Evolutionary conservation across 1,140 invertebrate genomes (phyloP).

Genomic region (Campoletis sonorensis): DNA sequence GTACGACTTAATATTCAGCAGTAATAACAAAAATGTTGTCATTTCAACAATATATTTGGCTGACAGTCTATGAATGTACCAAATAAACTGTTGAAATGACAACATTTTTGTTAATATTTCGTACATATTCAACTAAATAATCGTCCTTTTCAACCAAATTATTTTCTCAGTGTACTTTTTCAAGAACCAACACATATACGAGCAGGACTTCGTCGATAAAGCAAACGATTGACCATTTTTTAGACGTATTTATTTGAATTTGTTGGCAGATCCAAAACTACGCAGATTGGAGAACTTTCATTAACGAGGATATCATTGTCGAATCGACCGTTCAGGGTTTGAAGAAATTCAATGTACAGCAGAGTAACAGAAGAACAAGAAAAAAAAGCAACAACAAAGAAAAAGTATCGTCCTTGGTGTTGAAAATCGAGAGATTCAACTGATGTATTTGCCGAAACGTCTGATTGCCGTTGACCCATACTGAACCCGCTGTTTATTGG

Average conservation of each 20-base stretch:
- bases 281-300: neutral
- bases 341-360: neutral
- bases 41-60: too few species aligned
- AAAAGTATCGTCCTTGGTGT: neutral
- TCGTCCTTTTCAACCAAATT: too few species aligned
- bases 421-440: neutral
- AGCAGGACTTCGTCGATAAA: neutral
- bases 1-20: too few species aligned
- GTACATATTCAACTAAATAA: too few species aligned
- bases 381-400: slow-evolving; percentile 37
- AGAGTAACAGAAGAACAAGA: slow-evolving; percentile 41
- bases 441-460: neutral
- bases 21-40: too few species aligned
- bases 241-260: neutral
- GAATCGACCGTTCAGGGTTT: neutral
- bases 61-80: too few species aligned
- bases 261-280: slow-evolving; percentile 37
- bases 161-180: too few species aligned
- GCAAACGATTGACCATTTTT: neutral
- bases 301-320: neutral
- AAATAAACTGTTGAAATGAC: too few species aligned
- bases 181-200: too few species aligned
- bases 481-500: neutral
- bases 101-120: too few species aligned
- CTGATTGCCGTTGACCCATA: neutral